Evolutionary conservation across 2,888 invertebrate species (phyloP), one percentile per base, ranked within the genome.

Genomic region (Troides helena): DNA sequence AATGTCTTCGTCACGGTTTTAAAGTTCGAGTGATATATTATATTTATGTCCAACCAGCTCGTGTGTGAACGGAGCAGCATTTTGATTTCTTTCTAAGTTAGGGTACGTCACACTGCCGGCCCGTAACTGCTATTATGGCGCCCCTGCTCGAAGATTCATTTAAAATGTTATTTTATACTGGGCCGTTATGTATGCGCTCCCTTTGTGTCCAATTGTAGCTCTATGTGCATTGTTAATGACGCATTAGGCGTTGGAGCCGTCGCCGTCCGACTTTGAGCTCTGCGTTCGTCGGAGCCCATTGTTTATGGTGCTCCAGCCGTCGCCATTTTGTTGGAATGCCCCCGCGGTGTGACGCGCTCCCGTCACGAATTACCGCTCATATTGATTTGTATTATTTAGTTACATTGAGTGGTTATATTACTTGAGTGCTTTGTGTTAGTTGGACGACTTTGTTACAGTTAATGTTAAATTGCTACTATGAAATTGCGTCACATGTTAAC

Each of bases 121-220:
- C 83, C 84, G 86, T 85, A 86, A 85, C 83, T 85, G 85, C 91
- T 90, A 90, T 90, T 91, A 90, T 88, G 86, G 85, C 85, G 81
- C 85, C 90, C 90, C 86, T 83, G 81, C 81, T 79, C 84, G 88
- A 89, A 90, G 92, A 92, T 92, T 91, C 89, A 92, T 92, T 92
- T 91, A 91, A 90, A 92, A 92, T 89, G 91, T 91, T 92, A 92
- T 91, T 91, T 90, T 89, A 91, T 88, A 89, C 91, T 89, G 84
- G 77, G 82, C 83, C 79, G 80, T 86, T 84, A 89, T 86, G 80
- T 88, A 89, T 87, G 80, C 87, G 83, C 84, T 81, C 78, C 83
- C 81, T 84, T 89, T 89, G 87, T 88, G 80, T 81, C 81, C 83
- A 82, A 84, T 83, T 80, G 78, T 78, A 74, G 80, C 81, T 80